Conservation (phyloP, 1,140 invertebrate genomes). For the Apis laboriosa region DNA sequence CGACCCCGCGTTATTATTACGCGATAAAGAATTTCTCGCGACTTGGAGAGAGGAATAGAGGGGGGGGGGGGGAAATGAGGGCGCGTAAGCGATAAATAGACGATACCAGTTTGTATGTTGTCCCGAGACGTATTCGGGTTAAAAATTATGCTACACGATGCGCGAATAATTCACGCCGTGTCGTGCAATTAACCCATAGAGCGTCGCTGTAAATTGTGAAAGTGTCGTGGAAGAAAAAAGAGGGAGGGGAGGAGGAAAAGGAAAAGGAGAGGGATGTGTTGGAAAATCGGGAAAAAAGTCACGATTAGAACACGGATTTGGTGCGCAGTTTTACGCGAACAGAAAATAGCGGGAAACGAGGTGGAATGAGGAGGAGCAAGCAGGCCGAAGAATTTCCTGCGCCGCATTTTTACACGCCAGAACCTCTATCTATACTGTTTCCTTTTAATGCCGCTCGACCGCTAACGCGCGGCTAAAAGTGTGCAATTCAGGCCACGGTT, state of each 20-base stretch:
- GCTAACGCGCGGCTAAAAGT: constrained; percentile 23
- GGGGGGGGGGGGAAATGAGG: background rate
- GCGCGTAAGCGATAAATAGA: background rate
- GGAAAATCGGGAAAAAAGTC: constrained; percentile 50
- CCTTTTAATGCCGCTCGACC: constrained; percentile 30
- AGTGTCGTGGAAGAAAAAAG: background rate
- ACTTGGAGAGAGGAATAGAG: background rate
- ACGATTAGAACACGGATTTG: constrained; percentile 56
- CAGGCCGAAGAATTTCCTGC: constrained; percentile 49
- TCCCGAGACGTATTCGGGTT: background rate
- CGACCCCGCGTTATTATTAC: too few species aligned
- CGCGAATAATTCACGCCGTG: background rate
- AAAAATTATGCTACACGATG: background rate
- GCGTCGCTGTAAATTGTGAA: background rate
- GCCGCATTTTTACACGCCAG: constrained; percentile 54
- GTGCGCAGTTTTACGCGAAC: constrained; percentile 26
- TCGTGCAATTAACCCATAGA: constrained; percentile 23
- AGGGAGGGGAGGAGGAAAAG: background rate
- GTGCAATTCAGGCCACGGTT: constrained; percentile 18
- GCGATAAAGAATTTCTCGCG: background rate
- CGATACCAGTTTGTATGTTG: background rate
- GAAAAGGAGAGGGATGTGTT: background rate
- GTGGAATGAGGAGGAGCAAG: constrained; percentile 28
- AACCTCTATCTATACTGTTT: constrained; percentile 14
- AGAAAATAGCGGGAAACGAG: constrained; percentile 34